These are phyloP conservation scores for Sylvilagus bachmani DNA, from an alignment of 2,113 vertebrate species.

Conservation along the genomic window DNA sequence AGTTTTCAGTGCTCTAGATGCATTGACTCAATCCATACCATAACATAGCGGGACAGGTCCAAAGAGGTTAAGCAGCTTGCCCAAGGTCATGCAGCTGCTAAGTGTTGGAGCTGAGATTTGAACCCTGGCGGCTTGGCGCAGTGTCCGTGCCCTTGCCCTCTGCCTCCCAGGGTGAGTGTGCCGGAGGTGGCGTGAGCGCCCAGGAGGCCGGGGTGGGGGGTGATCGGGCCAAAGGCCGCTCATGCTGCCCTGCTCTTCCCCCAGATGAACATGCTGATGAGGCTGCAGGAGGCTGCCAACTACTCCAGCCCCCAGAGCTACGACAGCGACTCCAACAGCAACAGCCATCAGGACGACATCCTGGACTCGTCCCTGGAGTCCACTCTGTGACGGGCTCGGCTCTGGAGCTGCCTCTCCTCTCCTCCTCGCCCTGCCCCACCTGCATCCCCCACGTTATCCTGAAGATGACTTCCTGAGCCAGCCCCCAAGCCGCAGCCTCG, in stretches of 20 bases:
- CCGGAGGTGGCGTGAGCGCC: rapidly evolving
- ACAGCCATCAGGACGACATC: constrained; percentile 97
- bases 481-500: constrained; percentile 79
- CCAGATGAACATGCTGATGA: constrained; percentile 99
- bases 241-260: not conserved
- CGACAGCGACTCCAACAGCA: constrained; percentile 98
- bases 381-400: constrained; percentile 89
- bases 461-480: constrained; percentile 77
- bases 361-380: constrained; percentile 97
- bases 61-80: not conserved
- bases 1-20: rapidly evolving
- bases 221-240: rapidly evolving
- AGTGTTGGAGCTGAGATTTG: not conserved
- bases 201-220: not conserved
- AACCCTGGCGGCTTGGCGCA: not conserved
- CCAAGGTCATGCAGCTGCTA: not conserved
- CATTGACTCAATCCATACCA: not conserved
- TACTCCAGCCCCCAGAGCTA: constrained; percentile 98
- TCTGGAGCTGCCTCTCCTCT: not conserved
- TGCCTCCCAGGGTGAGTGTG: not conserved
- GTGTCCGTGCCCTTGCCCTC: not conserved
- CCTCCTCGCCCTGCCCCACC: not conserved
- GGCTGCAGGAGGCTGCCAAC: constrained; percentile 97
- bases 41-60: not conserved
- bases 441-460: constrained; percentile 18